A percentile compares a stretch with the other conserved stretches of the same genome.
Conservation (phyloP, 2,113 vertebrate genomes). For the Bucco capensis region DNA sequence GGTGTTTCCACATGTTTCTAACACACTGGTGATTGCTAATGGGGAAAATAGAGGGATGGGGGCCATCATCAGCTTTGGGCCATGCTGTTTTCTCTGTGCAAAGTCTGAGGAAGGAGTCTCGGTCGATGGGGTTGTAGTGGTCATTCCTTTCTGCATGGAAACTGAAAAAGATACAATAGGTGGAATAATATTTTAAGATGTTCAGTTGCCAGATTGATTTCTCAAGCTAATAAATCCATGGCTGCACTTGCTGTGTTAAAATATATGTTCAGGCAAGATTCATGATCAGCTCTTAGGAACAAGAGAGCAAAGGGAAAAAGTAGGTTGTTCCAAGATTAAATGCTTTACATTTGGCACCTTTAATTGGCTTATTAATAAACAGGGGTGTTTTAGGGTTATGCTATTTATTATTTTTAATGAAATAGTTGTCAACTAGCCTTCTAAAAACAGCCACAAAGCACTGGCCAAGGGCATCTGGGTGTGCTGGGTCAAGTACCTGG, state of each 20-base stretch:
- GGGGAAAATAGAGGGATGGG: not conserved
- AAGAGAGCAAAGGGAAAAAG: not conserved
- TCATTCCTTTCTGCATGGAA: not conserved
- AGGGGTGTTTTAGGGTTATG: not conserved
- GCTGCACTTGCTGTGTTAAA: conserved; percentile 9
- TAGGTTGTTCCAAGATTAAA: conserved; percentile 6
- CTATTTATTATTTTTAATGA: conserved; percentile 17
- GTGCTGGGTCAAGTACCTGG: not conserved
- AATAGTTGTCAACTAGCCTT: not conserved
- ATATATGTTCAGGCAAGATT: not conserved
- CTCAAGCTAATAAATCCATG: conserved; percentile 43
- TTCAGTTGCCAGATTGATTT: conserved; percentile 30
- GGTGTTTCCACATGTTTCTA: fast-evolving
- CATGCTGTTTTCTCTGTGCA: fast-evolving
- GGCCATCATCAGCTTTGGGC: not conserved
- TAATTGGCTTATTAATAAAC: conserved; percentile 12
- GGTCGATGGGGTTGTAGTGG: not conserved
- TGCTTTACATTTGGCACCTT: conserved; percentile 29
- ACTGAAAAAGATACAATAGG: not conserved
- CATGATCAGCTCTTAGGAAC: not conserved
- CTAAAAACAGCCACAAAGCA: not conserved
- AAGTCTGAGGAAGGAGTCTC: not conserved
- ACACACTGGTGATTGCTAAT: fast-evolving
- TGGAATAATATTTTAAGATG: not conserved
- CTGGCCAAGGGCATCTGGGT: not conserved